Conservation (phyloP, 1,140 invertebrate species). For the Cephus cinctus region DNA sequence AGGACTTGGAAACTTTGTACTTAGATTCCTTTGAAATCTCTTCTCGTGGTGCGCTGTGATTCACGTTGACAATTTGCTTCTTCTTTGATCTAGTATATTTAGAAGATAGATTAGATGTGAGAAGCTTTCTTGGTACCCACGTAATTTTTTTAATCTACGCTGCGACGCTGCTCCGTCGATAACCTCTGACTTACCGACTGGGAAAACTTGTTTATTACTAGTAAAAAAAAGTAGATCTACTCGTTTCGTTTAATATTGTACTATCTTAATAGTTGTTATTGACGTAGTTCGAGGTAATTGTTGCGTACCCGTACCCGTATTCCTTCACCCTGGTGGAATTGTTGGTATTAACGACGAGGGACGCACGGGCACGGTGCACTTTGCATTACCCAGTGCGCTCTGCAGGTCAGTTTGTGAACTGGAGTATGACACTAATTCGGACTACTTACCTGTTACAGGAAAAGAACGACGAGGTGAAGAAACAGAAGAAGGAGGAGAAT, state of each 20-base stretch:
- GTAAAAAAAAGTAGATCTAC: conserved; percentile 2
- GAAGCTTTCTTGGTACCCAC: too few relatives aligned
- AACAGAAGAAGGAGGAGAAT: conserved; percentile 76
- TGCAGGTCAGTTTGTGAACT: too few relatives aligned
- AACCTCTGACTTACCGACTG: conserved; percentile 4
- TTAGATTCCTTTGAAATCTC: too few relatives aligned
- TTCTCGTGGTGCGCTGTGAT: too few relatives aligned
- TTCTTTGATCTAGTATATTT: too few relatives aligned
- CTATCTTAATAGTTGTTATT: too few relatives aligned
- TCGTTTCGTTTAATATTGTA: too few relatives aligned
- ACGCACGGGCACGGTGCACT: neutral
- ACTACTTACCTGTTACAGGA: conserved; percentile 57
- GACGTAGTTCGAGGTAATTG: conserved; percentile 1
- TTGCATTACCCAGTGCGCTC: too few relatives aligned
- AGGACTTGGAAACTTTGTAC: too few relatives aligned
- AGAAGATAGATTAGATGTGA: too few relatives aligned
- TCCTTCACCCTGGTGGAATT: too few relatives aligned
- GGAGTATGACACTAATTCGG: neutral
- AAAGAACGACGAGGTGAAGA: conserved; percentile 72
- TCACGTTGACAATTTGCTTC: too few relatives aligned
- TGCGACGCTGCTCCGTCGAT: conserved; percentile 9
- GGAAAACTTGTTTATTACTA: conserved; percentile 1
- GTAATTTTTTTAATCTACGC: conserved; percentile 12
- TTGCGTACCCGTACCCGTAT: neutral
- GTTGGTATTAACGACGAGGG: neutral